phyloP scores from a whole-genome alignment of 2,888 invertebrate species.

The Ommatoiulus sabulosus region DNA sequence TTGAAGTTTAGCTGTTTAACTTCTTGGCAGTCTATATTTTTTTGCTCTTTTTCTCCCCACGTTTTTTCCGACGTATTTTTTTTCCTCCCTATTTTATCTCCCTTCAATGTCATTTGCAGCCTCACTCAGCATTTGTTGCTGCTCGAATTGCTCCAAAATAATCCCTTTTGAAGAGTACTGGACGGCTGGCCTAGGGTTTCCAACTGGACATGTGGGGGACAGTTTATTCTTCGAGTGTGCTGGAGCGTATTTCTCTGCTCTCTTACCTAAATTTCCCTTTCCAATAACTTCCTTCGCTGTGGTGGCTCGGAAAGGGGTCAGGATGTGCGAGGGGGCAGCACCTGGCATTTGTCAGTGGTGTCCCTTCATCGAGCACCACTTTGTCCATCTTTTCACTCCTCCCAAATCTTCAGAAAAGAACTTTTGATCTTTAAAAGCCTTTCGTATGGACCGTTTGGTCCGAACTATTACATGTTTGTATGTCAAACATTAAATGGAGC shows the following conservation, averaged over 20 bases:
- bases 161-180: conserved; percentile 34
- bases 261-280: conserved; percentile 34
- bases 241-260: conserved; percentile 34
- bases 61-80: neutral
- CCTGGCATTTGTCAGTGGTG: neutral
- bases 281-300: conserved; percentile 22
- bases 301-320: neutral
- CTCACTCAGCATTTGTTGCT: conserved; percentile 34
- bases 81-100: conserved; percentile 22
- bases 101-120: conserved; percentile 34
- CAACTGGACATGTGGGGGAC: conserved; percentile 34
- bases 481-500: neutral
- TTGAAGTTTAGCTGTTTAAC: conserved; percentile 22
- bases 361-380: conserved; percentile 5
- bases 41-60: neutral
- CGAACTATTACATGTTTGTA: neutral
- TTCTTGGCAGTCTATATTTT: conserved; percentile 20
- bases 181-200: conserved; percentile 34
- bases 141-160: conserved; percentile 27
- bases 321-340: neutral
- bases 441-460: neutral
- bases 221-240: conserved; percentile 28
- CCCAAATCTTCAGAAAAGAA: neutral
- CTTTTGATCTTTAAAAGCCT: neutral
- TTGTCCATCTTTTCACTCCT: conserved; percentile 22